phyloP scores from a whole-genome alignment of 2,797 vertebrate genomes.

The Neopelma chrysocephalum region DNA sequence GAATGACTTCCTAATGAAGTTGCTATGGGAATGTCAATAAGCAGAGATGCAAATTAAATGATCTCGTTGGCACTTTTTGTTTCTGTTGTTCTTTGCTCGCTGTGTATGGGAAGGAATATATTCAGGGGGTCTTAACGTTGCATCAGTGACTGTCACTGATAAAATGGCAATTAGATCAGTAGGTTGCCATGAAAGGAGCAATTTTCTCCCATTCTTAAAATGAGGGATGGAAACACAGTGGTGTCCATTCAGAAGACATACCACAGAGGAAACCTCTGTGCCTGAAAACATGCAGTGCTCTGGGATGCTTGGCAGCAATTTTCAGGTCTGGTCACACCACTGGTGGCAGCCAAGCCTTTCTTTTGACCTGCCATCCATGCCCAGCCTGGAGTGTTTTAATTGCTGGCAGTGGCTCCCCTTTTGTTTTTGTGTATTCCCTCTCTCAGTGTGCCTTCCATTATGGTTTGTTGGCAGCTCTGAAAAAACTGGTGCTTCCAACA shows the following conservation, averaged over 20 bases:
- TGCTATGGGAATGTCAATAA: conserved; percentile 20
- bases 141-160: neutral
- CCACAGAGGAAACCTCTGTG: neutral
- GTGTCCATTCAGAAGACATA: neutral
- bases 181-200: neutral
- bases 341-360: neutral
- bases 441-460: conserved; percentile 55
- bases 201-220: conserved; percentile 9
- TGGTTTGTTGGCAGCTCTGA: conserved; percentile 9
- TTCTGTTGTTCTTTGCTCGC: neutral
- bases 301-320: neutral
- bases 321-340: conserved; percentile 7
- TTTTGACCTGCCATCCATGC: conserved; percentile 46
- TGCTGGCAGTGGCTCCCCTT: conserved; percentile 42
- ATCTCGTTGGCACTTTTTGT: neutral
- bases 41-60: neutral
- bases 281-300: neutral
- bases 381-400: conserved; percentile 46
- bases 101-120: neutral
- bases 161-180: conserved; percentile 1
- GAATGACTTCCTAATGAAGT: neutral
- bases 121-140: neutral
- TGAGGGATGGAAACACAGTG: neutral
- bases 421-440: conserved; percentile 32
- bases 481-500: neutral